These are phyloP conservation scores for Protaetia brevitarsis DNA, from an alignment of 1,140 invertebrate species.

Conservation along the genomic window DNA sequence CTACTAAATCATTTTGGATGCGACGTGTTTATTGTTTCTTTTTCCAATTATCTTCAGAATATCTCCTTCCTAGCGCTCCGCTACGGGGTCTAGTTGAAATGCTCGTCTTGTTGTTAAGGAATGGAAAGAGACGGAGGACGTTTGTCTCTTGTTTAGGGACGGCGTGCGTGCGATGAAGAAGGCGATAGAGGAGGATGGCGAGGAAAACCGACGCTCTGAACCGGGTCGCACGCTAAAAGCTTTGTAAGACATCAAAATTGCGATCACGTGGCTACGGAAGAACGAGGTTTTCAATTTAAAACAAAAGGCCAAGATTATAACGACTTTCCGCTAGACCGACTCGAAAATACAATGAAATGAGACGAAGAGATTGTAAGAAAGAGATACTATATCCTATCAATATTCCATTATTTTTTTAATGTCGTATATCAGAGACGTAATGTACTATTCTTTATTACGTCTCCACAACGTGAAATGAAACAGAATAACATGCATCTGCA, in stretches of 20 bases:
- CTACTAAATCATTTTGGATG: neutral
- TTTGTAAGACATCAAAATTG: conserved; percentile 21
- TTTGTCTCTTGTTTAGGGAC: conserved; percentile 9
- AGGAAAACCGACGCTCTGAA: neutral
- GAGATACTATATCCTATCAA: neutral
- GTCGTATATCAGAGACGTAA: too few species aligned
- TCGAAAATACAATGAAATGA: conserved; percentile 13
- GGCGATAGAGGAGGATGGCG: neutral
- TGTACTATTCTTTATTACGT: too few species aligned
- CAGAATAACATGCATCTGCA: too few species aligned
- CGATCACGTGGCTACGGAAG: conserved; percentile 18
- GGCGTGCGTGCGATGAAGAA: neutral
- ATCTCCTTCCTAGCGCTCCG: neutral
- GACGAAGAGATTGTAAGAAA: neutral
- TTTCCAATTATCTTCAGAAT: conserved; percentile 19
- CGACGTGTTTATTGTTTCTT: conserved; percentile 18
- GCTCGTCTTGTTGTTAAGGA: neutral
- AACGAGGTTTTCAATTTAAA: conserved; percentile 23
- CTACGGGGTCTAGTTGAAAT: neutral
- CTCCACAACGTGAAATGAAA: too few species aligned
- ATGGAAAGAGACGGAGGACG: neutral
- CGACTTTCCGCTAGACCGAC: conserved; percentile 19
- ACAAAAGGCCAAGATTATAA: conserved; percentile 23
- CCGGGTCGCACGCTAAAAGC: neutral
- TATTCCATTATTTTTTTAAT: too few species aligned